Percentiles rank a stretch among this genome's conserved stretches.
These are phyloP conservation scores for Ichneumon xanthorius DNA, from an alignment of 2,888 invertebrate genomes.

Conservation along the genomic window DNA sequence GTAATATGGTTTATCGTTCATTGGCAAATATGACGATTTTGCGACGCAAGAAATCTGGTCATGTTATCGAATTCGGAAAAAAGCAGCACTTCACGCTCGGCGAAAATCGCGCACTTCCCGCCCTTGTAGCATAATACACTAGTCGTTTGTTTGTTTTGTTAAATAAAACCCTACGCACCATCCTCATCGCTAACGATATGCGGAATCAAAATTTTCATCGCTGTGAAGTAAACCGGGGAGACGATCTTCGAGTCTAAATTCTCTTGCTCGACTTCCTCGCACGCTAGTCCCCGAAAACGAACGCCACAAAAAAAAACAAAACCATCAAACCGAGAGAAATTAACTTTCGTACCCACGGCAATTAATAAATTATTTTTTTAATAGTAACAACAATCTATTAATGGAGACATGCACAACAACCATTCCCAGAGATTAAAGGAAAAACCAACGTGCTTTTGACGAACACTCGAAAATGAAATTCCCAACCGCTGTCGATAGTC, in stretches of 20 bases:
- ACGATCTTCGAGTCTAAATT: conserved; percentile 27
- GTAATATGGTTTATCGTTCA: too few relatives aligned
- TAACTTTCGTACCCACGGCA: neutral
- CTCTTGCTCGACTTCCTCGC: conserved; percentile 25
- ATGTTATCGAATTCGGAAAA: too few relatives aligned
- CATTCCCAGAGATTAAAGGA: conserved; percentile 31
- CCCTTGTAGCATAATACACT: too few relatives aligned
- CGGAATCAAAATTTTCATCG: conserved; percentile 47
- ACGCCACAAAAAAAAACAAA: conserved; percentile 19
- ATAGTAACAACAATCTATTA: neutral
- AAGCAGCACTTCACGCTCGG: too few relatives aligned
- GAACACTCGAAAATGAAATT: conserved; percentile 21
- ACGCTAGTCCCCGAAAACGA: conserved; percentile 41
- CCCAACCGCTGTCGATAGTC: neutral
- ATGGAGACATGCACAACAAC: conserved; percentile 54
- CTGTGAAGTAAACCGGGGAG: conserved; percentile 50
- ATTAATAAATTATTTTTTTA: neutral
- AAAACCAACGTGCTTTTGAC: conserved; percentile 45
- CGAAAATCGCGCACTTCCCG: too few relatives aligned
- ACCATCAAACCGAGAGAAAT: neutral
- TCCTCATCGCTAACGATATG: conserved; percentile 47
- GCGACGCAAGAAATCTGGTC: too few relatives aligned
- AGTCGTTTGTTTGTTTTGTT: neutral
- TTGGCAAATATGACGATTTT: too few relatives aligned
- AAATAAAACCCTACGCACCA: conserved; percentile 50